phyloP scores from a whole-genome alignment of 2,797 vertebrate genomes.

The Alauda arvensis region DNA sequence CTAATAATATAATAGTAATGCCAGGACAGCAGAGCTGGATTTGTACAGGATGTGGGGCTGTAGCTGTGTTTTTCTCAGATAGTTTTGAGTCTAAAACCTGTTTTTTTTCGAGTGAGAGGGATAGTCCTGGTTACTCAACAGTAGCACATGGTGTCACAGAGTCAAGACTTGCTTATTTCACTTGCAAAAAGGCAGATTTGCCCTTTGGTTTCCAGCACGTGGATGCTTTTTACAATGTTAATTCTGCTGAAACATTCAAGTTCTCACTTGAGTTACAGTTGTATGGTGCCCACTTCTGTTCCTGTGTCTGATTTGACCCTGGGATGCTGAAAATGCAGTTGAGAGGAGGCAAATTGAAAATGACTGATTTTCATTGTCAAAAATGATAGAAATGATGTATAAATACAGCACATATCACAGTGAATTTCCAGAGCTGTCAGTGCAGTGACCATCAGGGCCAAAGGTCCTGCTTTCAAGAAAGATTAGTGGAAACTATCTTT shows the following conservation, averaged over 20 bases:
- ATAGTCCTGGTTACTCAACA: not conserved
- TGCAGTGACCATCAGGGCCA: not conserved
- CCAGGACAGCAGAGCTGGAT: not conserved
- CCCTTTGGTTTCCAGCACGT: not conserved
- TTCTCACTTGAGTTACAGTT: not conserved
- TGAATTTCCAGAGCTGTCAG: not conserved
- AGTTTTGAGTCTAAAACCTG: not conserved
- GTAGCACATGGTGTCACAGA: not conserved
- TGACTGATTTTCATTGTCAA: not conserved
- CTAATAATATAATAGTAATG: not conserved
- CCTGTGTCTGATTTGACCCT: not conserved
- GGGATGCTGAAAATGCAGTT: not conserved
- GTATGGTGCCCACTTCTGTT: not conserved
- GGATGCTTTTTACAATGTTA: accelerated
- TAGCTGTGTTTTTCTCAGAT: not conserved
- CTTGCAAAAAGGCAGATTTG: not conserved
- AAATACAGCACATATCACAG: not conserved
- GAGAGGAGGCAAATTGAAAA: not conserved
- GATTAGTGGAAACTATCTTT: not conserved
- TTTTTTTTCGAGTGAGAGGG: not conserved
- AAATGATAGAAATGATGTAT: not conserved
- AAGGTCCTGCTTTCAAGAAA: not conserved
- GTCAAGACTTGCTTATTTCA: not conserved
- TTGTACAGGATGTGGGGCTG: not conserved
- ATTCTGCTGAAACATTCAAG: not conserved